phyloP scores from a whole-genome alignment of 2,888 invertebrate species.

The Eupeodes latifasciatus region DNA sequence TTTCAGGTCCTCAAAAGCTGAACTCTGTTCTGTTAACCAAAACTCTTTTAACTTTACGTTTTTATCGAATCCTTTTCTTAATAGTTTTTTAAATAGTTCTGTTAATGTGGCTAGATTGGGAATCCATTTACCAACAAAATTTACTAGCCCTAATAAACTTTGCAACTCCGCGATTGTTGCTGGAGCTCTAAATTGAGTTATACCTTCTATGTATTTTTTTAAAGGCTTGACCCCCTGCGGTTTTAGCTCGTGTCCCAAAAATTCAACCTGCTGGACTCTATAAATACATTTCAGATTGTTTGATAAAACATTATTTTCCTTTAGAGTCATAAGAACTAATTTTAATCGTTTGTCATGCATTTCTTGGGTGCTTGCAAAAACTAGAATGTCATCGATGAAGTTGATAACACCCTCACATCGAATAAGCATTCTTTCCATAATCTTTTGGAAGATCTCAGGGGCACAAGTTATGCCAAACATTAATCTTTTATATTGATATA shows the following conservation, averaged over 20 bases:
- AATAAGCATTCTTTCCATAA: conserved; percentile 40
- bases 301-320: conserved; percentile 18
- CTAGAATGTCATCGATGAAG: conserved; percentile 81
- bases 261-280: conserved; percentile 67
- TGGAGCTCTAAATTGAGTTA: conserved; percentile 20
- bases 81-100: conserved; percentile 29
- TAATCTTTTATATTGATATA: conserved; percentile 75
- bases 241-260: conserved; percentile 79
- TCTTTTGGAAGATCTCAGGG: conserved; percentile 79
- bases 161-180: conserved; percentile 25
- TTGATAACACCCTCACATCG: conserved; percentile 80
- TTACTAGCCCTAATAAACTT: conserved; percentile 33
- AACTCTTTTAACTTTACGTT: too few species aligned
- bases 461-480: conserved; percentile 40
- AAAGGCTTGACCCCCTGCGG: conserved; percentile 78
- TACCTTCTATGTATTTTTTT: conserved; percentile 22
- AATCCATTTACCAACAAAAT: conserved; percentile 40
- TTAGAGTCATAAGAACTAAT: conserved; percentile 5
- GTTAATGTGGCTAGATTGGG: conserved; percentile 30
- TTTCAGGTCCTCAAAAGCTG: conserved; percentile 33
- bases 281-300: conserved; percentile 39
- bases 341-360: conserved; percentile 10
- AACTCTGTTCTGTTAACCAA: conserved; percentile 38
- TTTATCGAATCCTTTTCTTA: conserved; percentile 44
- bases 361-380: not conserved